Evolutionary conservation across 1,140 invertebrate genomes (phyloP).

Genomic region (Drosophila mauritiana): DNA sequence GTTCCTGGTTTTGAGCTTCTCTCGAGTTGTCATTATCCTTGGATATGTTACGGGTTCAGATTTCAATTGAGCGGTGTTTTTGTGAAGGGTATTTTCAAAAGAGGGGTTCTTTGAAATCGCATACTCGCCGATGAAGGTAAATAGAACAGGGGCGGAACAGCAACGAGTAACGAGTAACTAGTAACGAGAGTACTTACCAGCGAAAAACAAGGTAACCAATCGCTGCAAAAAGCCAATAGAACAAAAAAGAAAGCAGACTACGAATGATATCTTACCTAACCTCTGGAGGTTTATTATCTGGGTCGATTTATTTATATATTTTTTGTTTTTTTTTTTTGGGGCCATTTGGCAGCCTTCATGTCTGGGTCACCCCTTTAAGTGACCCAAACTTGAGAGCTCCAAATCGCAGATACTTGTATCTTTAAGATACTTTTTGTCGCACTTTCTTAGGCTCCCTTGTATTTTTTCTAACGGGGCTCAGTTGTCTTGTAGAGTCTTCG

Average conservation of each 20-base stretch:
- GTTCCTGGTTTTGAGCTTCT: constrained; percentile 20
- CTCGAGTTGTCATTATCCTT: constrained; percentile 39
- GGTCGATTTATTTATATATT: constrained; percentile 11
- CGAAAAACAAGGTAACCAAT: constrained; percentile 27
- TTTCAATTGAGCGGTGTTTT: constrained; percentile 33
- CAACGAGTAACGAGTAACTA: constrained; percentile 55
- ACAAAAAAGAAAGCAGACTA: constrained; percentile 55
- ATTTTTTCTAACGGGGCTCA: constrained; percentile 24
- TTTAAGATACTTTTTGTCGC: constrained; percentile 12
- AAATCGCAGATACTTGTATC: constrained; percentile 48
- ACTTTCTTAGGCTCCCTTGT: constrained; percentile 10
- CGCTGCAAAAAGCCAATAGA: constrained; percentile 68
- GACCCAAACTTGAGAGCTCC: constrained; percentile 60
- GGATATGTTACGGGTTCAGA: constrained; percentile 46
- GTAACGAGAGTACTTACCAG: constrained; percentile 70
- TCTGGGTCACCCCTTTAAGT: constrained; percentile 60
- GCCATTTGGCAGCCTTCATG: constrained; percentile 56
- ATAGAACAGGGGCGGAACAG: constrained; percentile 24
- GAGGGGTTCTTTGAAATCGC: constrained; percentile 9
- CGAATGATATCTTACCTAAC: constrained; percentile 76
- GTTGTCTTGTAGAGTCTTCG: constrained; percentile 44
- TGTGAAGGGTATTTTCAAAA: neutral
- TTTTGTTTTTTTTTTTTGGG: neutral
- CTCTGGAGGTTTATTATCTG: constrained; percentile 39
- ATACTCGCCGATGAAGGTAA: constrained; percentile 34